A percentile compares a stretch with the other conserved stretches of the same genome.
Conservation (phyloP, 2,888 invertebrate genomes). For the Tortrix viridana region DNA sequence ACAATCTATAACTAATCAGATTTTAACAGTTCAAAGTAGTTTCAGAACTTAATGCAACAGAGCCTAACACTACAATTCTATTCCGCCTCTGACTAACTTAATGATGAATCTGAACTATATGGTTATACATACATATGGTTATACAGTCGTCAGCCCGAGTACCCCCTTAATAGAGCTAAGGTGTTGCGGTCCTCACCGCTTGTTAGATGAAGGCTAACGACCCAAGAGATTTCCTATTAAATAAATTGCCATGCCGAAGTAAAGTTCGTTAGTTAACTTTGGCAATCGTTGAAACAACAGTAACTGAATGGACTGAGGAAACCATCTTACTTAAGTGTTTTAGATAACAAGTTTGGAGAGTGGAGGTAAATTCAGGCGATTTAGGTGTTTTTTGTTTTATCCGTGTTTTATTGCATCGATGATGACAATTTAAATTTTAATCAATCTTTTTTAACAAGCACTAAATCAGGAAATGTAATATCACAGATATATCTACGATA, state of each 20-base stretch:
- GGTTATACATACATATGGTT: too few species aligned
- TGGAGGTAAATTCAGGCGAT: constrained; percentile 2
- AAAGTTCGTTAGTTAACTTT: constrained; percentile 29
- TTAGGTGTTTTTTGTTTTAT: neutral
- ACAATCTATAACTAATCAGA: too few species aligned
- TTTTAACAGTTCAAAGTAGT: too few species aligned
- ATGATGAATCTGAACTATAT: constrained; percentile 20
- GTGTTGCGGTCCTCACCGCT: constrained; percentile 29
- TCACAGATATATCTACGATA: too few species aligned
- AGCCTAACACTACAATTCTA: neutral
- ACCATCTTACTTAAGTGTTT: constrained; percentile 12
- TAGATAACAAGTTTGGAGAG: constrained; percentile 6
- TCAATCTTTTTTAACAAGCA: too few species aligned
- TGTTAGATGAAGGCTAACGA: constrained; percentile 32
- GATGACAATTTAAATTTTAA: too few species aligned
- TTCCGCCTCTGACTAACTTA: neutral
- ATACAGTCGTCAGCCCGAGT: too few species aligned
- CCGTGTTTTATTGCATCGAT: too few species aligned
- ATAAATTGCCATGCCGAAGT: constrained; percentile 35
- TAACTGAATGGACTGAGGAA: constrained; percentile 16
- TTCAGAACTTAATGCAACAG: too few species aligned
- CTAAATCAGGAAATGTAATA: too few species aligned
- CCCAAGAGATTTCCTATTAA: constrained; percentile 28
- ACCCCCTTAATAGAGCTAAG: constrained; percentile 24
- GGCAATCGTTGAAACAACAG: constrained; percentile 25